Base-by-base conservation (phyloP, 2,888 invertebrate species). In the Caenorhabditis auriculariae region DNA sequence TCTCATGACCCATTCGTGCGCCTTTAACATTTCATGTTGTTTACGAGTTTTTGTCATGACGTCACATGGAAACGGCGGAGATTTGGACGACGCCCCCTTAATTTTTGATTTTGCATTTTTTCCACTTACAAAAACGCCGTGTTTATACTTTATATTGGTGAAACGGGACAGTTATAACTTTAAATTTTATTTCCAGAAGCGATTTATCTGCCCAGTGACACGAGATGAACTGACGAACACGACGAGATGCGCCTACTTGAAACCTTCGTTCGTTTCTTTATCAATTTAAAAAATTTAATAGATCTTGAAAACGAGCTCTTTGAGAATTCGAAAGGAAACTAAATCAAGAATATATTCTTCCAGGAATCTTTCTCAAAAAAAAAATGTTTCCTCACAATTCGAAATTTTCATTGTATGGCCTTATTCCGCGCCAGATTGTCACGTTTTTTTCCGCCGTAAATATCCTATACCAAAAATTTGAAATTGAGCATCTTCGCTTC, bases 171-270 rank as follows among this genome's bases (percentile, higher is more conserved):
- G 37, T 24, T 53, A n/a, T 41, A 29, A 17, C 29, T 47, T 9
- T 12, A 32, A 12, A n/a, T 24, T 15, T 26, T 24, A 39, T 44
- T 54, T 53, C 32, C 21, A 61, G 38, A 49, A 90, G 68, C 87
- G 96, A 73, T 99, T 93, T 82, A 93, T 94, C 89, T 98, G 98
- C 82, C 91, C 96, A 1, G 89, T 98, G 0, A 96, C 96, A 1
- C 91, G 93, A 83, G 98, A 99, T 83, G 88, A 94, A 60, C 85
- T 99, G 32, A 90, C 91, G 66, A 95, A 95, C 85, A 90, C 93
- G 6, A 89, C 93, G 2, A 93, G 94, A 0, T 92, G 91, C 84
- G 95, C 91, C 60, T 90, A 96, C 28, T 86, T 98, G 51, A 89
- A 87, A 84, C 88, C 91, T 56, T 91, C 91, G 89, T 91, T 47